phyloP scores from a whole-genome alignment of 2,888 invertebrate genomes.

The Dryadula phaetusa region DNA sequence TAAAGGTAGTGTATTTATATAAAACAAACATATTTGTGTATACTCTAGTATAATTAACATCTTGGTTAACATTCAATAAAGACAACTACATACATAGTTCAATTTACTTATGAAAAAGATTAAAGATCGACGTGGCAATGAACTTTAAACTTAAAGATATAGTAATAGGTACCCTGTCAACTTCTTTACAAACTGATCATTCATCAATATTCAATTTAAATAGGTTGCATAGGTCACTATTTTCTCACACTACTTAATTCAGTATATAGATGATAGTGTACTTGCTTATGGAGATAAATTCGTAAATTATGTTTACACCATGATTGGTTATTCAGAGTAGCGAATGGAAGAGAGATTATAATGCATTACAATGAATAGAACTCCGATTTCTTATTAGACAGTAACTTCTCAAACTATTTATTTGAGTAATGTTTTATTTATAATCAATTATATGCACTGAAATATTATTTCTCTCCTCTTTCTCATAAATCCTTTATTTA shows the following conservation, averaged over 20 bases:
- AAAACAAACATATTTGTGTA: no score
- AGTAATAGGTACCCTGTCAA: slow-evolving; percentile 48
- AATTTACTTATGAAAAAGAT: slow-evolving; percentile 20
- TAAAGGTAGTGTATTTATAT: no score
- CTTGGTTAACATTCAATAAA: background rate
- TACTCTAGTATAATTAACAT: background rate
- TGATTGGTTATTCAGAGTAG: slow-evolving; percentile 39
- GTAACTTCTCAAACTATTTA: background rate
- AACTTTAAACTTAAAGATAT: slow-evolving; percentile 29
- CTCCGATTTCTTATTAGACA: slow-evolving; percentile 1
- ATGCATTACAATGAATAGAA: slow-evolving; percentile 14
- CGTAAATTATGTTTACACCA: slow-evolving; percentile 50
- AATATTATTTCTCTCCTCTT: no score
- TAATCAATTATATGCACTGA: no score
- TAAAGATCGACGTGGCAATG: slow-evolving; percentile 25
- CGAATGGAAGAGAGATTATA: slow-evolving; percentile 26
- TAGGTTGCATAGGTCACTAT: slow-evolving; percentile 44
- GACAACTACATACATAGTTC: background rate
- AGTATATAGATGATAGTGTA: slow-evolving; percentile 37
- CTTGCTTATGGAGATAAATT: slow-evolving; percentile 52
- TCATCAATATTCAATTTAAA: slow-evolving; percentile 43
- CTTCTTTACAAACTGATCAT: slow-evolving; percentile 49
- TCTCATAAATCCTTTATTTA: no score
- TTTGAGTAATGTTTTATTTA: no score
- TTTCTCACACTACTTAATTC: slow-evolving; percentile 53